A percentile compares a stretch with the other conserved stretches of the same genome.
Conservation (phyloP, 2,888 invertebrate genomes). For the Petrolisthes cinctipes region DNA sequence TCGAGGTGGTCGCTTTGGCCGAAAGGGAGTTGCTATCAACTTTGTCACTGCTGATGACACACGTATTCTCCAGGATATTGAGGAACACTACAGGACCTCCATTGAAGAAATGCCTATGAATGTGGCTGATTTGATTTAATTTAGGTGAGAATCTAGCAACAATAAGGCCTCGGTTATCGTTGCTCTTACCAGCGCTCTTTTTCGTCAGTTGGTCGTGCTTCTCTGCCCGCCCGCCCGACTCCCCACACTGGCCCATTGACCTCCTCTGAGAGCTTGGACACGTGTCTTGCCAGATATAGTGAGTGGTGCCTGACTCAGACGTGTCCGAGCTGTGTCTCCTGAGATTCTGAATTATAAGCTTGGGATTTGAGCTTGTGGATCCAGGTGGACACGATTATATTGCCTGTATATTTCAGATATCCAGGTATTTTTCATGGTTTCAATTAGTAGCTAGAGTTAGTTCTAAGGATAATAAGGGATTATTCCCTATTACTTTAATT, state of each 20-base stretch:
- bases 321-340: conserved; percentile 41
- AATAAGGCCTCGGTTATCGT: conserved; percentile 62
- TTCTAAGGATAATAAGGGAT: conserved; percentile 44
- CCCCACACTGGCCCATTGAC: conserved; percentile 31
- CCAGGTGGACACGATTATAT: conserved; percentile 51
- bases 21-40: conserved; percentile 99
- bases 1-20: conserved; percentile 99
- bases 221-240: conserved; percentile 6
- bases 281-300: conserved; percentile 3
- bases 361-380: conserved; percentile 40
- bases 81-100: conserved; percentile 96
- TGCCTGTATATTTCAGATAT: conserved; percentile 51
- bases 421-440: conserved; percentile 59
- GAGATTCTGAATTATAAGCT: conserved; percentile 11
- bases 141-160: conserved; percentile 62
- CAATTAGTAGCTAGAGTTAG: conserved; percentile 52
- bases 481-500: conserved; percentile 53
- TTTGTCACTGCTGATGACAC: conserved; percentile 97
- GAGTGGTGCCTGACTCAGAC: conserved; percentile 11
- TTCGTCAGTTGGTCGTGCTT: conserved; percentile 34
- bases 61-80: conserved; percentile 95
- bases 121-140: conserved; percentile 98
- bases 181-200: conserved; percentile 41
- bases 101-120: conserved; percentile 99
- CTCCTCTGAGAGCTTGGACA: conserved; percentile 50